phyloP scores from a whole-genome alignment of 2,113 vertebrate genomes.

The Catharus fuscescens region DNA sequence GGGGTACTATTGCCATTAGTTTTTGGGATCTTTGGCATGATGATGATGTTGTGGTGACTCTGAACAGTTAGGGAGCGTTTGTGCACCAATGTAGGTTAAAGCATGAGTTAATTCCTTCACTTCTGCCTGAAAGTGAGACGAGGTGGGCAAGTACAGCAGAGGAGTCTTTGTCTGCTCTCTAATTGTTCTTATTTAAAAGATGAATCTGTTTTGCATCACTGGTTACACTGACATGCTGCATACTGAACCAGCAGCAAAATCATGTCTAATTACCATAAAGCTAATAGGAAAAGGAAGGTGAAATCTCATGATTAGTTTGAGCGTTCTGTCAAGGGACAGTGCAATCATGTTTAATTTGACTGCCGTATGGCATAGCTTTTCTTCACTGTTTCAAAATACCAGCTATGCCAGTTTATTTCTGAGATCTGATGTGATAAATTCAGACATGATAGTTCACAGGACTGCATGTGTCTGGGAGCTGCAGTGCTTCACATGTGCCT shows the following conservation, averaged over 20 bases:
- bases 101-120: conserved; percentile 6
- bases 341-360: conserved; percentile 62
- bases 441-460: not conserved
- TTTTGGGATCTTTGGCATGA: not conserved
- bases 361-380: conserved; percentile 42
- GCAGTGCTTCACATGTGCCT: not conserved
- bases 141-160: not conserved
- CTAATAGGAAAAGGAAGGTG: conserved; percentile 68
- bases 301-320: conserved; percentile 60
- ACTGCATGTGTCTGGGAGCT: not conserved
- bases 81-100: not conserved
- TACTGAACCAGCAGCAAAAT: conserved; percentile 60
- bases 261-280: conserved; percentile 62
- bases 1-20: not conserved
- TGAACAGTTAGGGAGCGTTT: not conserved
- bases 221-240: conserved; percentile 45
- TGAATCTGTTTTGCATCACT: conserved; percentile 55
- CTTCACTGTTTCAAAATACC: conserved; percentile 13
- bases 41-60: not conserved
- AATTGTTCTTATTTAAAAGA: conserved; percentile 64
- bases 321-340: conserved; percentile 55
- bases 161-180: conserved; percentile 26
- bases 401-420: not conserved
- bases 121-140: conserved; percentile 22
- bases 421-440: not conserved